Evolutionary conservation across 2,113 vertebrate genomes (phyloP), one percentile per base, ranked within the genome.

Genomic region (Hyaena hyaena): DNA sequence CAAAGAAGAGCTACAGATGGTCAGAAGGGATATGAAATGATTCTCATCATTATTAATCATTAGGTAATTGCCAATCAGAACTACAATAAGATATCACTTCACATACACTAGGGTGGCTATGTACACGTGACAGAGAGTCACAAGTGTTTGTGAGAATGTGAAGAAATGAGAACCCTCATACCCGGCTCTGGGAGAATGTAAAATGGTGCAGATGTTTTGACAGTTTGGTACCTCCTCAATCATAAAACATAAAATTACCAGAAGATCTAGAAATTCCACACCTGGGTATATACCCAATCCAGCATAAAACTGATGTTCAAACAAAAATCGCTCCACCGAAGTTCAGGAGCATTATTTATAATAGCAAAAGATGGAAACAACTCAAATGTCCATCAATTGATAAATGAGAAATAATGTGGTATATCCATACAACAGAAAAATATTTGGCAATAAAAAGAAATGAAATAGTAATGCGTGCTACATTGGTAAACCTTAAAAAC

Each of bases 291-390:
- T 55, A 3, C 9, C 31, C 63, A 76, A 19, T 43, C 53, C 53
- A 93, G 83, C 45, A 58, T 17, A 76, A 90, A 94, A 86, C 45
- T 53, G 73, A 33, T 43, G 21, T 73, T 93, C 45, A 83, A 88
- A 96, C 69, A 90, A 94, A 94, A 96, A 43, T 43, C 23, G 66
- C 31, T 48, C 48, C 55, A 50, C n/a, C 35, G 14, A 91, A 65
- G 35, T 81, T 92, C 48, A 88, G 53, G 88, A 68, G 69, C n/a
- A 39, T 19, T 79, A 86, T 63, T 77, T 35, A 92, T 55, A 90
- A 79, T n/a, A 82, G 43, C 10, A 65, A 92, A 95, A 69, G 50
- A n/a, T 69, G 8, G 63, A 92, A 92, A 92, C 33, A 94, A 79
- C 11, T 1, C 84, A 86, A 82, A 63, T 63, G 43, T 50, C 55